Evolutionary conservation across 2,888 invertebrate species (phyloP).

Genomic region (Unio pictorum): DNA sequence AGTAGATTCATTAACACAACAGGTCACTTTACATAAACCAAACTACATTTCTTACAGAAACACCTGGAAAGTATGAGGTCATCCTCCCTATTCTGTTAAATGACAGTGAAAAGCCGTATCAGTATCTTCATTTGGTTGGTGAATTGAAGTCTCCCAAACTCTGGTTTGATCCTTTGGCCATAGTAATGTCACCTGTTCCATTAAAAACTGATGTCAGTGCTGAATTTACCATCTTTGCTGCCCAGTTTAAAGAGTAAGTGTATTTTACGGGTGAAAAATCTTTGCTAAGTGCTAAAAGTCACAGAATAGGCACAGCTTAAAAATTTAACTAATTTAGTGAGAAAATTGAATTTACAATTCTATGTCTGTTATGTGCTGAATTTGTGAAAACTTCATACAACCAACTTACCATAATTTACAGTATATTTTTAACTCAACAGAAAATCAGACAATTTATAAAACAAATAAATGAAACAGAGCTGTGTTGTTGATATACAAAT

Average conservation of each 20-base stretch:
- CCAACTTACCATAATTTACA: no score
- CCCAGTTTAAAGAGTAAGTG: constrained; percentile 64
- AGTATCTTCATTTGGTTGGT: constrained; percentile 63
- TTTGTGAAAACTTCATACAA: no score
- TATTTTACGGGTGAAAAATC: no score
- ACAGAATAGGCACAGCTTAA: no score
- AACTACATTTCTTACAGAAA: constrained; percentile 34
- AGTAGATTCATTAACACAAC: background rate
- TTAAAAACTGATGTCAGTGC: constrained; percentile 59
- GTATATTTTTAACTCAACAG: no score
- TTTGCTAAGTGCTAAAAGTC: no score
- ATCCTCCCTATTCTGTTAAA: constrained; percentile 66
- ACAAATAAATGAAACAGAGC: no score
- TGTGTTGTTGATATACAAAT: no score
- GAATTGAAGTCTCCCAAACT: constrained; percentile 64
- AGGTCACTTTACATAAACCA: background rate
- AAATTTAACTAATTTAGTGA: no score
- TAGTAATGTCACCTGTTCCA: constrained; percentile 69
- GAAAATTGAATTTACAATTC: no score
- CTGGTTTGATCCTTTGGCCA: constrained; percentile 68
- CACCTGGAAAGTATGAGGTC: constrained; percentile 61
- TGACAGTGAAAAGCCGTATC: constrained; percentile 65
- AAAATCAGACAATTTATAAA: no score
- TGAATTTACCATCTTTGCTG: constrained; percentile 61
- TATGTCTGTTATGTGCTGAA: no score